phyloP scores from a whole-genome alignment of 2,888 invertebrate species.

The Andricus curvator region DNA sequence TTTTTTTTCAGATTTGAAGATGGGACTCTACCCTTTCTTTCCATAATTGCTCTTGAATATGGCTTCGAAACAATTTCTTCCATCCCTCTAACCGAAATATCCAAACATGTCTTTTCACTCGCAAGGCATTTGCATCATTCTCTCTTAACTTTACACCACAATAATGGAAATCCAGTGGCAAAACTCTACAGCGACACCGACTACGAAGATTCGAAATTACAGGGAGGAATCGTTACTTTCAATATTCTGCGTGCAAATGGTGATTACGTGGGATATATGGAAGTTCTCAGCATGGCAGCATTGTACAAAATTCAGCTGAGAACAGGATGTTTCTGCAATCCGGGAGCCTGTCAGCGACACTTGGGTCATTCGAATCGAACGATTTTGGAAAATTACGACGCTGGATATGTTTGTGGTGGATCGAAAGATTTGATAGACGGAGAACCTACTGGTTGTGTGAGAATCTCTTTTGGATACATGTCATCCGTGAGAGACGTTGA shows the following conservation, averaged over 20 bases:
- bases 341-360: slow-evolving; percentile 94
- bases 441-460: slow-evolving; percentile 93
- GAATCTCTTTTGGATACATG: slow-evolving; percentile 96
- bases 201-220: slow-evolving; percentile 82
- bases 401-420: slow-evolving; percentile 96
- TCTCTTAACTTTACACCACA: slow-evolving; percentile 84
- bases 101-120: slow-evolving; percentile 86
- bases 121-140: slow-evolving; percentile 86
- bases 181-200: slow-evolving; percentile 87
- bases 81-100: slow-evolving; percentile 83
- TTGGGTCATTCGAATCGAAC: slow-evolving; percentile 85
- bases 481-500: slow-evolving; percentile 87
- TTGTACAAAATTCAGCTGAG: slow-evolving; percentile 91
- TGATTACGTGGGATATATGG: slow-evolving; percentile 91
- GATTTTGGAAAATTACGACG: slow-evolving; percentile 88
- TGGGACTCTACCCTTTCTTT: slow-evolving; percentile 93
- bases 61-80: slow-evolving; percentile 87
- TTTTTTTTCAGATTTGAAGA: slow-evolving; percentile 89
- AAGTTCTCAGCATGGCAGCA: slow-evolving; percentile 94
- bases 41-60: slow-evolving; percentile 89
- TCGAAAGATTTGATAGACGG: slow-evolving; percentile 91
- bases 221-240: slow-evolving; percentile 94
- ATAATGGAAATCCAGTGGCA: slow-evolving; percentile 85
- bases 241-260: slow-evolving; percentile 90
- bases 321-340: slow-evolving; percentile 98